phyloP scores from a whole-genome alignment of 2,888 invertebrate species.

The Euproctis similis region DNA sequence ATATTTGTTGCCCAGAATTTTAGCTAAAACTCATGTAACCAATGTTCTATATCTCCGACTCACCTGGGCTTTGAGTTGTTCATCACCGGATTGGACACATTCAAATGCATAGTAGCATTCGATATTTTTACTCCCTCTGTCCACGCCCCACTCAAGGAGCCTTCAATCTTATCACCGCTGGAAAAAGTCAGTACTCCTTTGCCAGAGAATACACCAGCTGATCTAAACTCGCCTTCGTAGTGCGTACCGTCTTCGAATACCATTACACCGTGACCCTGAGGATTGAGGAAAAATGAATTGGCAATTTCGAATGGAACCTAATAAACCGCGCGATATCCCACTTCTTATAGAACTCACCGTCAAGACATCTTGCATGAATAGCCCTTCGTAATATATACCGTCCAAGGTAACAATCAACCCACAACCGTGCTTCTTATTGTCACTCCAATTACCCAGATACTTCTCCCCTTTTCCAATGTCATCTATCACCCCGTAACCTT shows the following conservation, averaged over 20 bases:
- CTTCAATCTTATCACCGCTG: slow-evolving; percentile 85
- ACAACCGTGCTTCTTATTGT: slow-evolving; percentile 88
- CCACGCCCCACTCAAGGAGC: slow-evolving; percentile 83
- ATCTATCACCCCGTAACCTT: slow-evolving; percentile 93
- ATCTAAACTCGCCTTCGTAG: slow-evolving; percentile 91
- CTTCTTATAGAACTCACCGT: slow-evolving; percentile 81
- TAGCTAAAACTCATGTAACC: not conserved
- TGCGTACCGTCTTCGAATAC: slow-evolving; percentile 91
- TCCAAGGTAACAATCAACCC: slow-evolving; percentile 92
- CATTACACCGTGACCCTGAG: slow-evolving; percentile 90
- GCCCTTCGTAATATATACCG: slow-evolving; percentile 93
- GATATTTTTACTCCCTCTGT: slow-evolving; percentile 85
- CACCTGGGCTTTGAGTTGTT: slow-evolving; percentile 76
- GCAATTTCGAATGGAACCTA: no score
- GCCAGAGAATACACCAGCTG: slow-evolving; percentile 86
- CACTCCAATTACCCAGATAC: slow-evolving; percentile 92
- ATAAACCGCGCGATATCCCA: no score
- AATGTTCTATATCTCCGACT: no score
- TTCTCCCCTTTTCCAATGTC: slow-evolving; percentile 91
- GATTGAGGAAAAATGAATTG: no score
- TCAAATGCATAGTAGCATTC: slow-evolving; percentile 81
- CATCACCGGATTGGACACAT: slow-evolving; percentile 75
- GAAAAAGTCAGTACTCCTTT: slow-evolving; percentile 87
- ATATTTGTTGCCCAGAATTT: not conserved
- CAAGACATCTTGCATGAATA: slow-evolving; percentile 86